Evolutionary conservation across 2,888 invertebrate genomes (phyloP).

Genomic region (Oligia fasciuncula): DNA sequence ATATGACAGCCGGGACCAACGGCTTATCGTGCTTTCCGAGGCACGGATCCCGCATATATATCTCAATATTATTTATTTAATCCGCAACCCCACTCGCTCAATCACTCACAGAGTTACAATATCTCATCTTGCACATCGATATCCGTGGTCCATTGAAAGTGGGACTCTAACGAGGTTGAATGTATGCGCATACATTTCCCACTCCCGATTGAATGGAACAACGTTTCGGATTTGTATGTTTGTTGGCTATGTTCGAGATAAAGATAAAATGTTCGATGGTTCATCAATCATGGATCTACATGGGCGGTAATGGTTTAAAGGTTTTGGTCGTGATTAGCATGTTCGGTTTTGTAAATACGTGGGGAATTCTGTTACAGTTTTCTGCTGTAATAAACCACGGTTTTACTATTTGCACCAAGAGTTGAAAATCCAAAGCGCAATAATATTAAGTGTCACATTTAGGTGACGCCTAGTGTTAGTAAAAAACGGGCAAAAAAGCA

Average conservation of each 20-base stretch:
- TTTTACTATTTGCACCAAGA: too few species aligned
- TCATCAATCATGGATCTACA: slow-evolving; percentile 53
- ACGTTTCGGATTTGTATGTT: slow-evolving; percentile 77
- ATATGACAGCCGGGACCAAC: background rate
- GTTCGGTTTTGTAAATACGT: background rate
- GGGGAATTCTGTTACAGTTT: background rate
- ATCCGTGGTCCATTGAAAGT: slow-evolving; percentile 70
- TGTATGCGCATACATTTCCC: slow-evolving; percentile 86
- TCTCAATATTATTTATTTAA: background rate
- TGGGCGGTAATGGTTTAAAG: slow-evolving; percentile 21
- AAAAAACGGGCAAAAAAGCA: too few species aligned
- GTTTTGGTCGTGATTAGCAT: slow-evolving; percentile 30
- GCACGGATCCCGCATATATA: background rate
- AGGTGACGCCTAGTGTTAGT: too few species aligned
- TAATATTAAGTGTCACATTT: too few species aligned
- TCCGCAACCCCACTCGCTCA: slow-evolving; percentile 27
- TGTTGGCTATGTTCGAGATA: slow-evolving; percentile 58
- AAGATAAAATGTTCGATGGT: slow-evolving; percentile 54
- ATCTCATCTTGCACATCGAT: slow-evolving; percentile 65
- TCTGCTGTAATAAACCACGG: background rate
- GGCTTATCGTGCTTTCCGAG: background rate
- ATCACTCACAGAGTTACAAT: slow-evolving; percentile 39
- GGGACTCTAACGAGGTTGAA: slow-evolving; percentile 82
- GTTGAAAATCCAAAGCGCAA: too few species aligned
- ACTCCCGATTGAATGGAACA: slow-evolving; percentile 79